Base-by-base conservation (phyloP, 2,113 vertebrate genomes). In the Tragelaphus buxtoni region DNA sequence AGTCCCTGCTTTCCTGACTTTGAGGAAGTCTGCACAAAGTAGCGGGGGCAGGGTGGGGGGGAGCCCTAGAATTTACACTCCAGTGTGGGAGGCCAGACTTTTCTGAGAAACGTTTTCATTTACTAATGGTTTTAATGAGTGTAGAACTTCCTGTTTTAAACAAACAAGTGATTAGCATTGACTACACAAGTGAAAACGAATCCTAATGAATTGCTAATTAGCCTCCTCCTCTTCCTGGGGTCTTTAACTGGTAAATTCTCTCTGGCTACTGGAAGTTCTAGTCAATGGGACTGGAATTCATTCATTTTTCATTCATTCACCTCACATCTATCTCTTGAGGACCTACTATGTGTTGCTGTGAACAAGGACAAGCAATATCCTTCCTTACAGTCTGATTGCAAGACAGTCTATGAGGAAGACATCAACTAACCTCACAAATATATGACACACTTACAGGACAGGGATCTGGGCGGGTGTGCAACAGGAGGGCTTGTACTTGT, bases 161-260 rank as follows among this genome's bases (percentile, higher is more conserved):
- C 98, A 98, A 97, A 98, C 98, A 98, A 98, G 97, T 96, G 95
- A 98, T 98, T 98, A 98, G 96, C 98, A 98, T 97, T 95, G 97
- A 97, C 97, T 97, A 94, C 90, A 94, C 88, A 95, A 61, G 26
- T 76, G 94, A 95, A 97, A 97, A 96, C 92, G 80, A 92, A 97
- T 95, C 91, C 96, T 98, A 98, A 97, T 97, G 98, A 98, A 97
- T 98, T 97, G 97, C 97, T 97, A 97, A 98, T 97, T 97, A 96
- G 97, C 97, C 69, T 94, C 95, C 93, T 97, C 91, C 94, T 96
- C 90, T 90, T 96, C 69, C 90, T 45, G 12, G 80, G 96, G 42
- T 97, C 96, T 95, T 95, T 72, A 53, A 22, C 95, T 95, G 55
- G 63, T 58, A 88, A 83, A 97, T 93, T 96, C 65, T 61, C 58